phyloP scores from a whole-genome alignment of 2,113 vertebrate genomes.

The Eidolon helvum region DNA sequence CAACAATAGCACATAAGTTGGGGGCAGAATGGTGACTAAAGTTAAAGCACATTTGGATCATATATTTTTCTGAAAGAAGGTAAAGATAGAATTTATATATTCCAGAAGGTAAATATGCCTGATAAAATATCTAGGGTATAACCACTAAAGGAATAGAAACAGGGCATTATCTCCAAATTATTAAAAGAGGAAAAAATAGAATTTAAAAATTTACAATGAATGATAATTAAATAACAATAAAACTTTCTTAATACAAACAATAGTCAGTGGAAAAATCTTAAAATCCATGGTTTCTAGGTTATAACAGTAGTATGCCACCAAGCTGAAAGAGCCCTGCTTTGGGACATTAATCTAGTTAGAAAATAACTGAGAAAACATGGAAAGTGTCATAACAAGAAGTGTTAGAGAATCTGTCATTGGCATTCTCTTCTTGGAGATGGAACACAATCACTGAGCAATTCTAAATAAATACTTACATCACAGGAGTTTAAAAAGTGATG shows the following conservation, averaged over 20 bases:
- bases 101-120: neutral
- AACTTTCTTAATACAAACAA: neutral
- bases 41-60: neutral
- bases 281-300: conserved; percentile 19
- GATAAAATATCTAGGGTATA: neutral
- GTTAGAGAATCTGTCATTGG: conserved; percentile 78
- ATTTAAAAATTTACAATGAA: neutral
- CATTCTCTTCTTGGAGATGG: conserved; percentile 72
- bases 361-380: conserved; percentile 78
- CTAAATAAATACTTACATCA: conserved; percentile 78
- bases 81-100: neutral
- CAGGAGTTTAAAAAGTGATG: conserved; percentile 71
- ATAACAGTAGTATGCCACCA: neutral
- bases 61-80: neutral
- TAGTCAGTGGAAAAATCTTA: neutral
- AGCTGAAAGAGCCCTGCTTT: conserved; percentile 59
- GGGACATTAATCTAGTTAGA: conserved; percentile 74
- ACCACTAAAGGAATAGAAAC: neutral
- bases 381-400: conserved; percentile 76
- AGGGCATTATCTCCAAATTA: neutral
- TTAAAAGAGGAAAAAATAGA: neutral
- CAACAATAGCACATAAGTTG: neutral
- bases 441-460: conserved; percentile 72
- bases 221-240: neutral
- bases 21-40: neutral